Conservation (phyloP, 37 sponge, comb jelly and placozoan genomes). For the Mnemiopsis leidyi region DNA sequence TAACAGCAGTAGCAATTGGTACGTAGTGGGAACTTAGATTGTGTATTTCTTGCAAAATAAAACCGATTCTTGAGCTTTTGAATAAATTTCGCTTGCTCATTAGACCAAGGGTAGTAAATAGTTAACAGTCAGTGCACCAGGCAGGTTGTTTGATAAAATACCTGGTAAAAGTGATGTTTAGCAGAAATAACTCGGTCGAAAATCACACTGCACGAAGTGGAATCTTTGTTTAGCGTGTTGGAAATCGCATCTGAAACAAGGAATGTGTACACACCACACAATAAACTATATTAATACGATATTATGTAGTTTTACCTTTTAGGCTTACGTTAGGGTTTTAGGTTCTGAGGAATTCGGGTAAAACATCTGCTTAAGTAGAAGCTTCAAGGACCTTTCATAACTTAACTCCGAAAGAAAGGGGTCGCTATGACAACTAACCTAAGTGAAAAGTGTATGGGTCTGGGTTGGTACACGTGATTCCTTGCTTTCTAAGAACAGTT, state of each 20-base stretch:
- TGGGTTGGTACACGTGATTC: not conserved
- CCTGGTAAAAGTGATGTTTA: slow-evolving; percentile 46
- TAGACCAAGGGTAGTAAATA: too few species aligned
- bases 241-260: slow-evolving; percentile 28
- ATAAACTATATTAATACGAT: too few species aligned
- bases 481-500: slow-evolving; percentile 29
- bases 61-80: too few species aligned
- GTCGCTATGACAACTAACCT: slow-evolving; percentile 8
- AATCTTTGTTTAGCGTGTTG: not conserved
- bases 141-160: too few species aligned
- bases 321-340: too few species aligned
- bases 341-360: not conserved
- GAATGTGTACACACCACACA: too few species aligned
- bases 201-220: not conserved
- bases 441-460: slow-evolving; percentile 16
- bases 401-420: not conserved
- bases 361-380: not conserved
- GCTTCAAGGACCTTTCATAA: not conserved
- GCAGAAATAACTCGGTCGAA: slow-evolving; percentile 16
- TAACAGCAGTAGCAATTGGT: too few species aligned
- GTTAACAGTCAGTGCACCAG: too few species aligned
- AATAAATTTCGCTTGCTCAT: too few species aligned
- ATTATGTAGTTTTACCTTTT: too few species aligned
- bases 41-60: too few species aligned
- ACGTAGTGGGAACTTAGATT: too few species aligned